A percentile compares a stretch with the other conserved stretches of the same genome.
These are phyloP conservation scores for Caradrina clavipalpis DNA, from an alignment of 2,888 invertebrate genomes.

Conservation along the genomic window DNA sequence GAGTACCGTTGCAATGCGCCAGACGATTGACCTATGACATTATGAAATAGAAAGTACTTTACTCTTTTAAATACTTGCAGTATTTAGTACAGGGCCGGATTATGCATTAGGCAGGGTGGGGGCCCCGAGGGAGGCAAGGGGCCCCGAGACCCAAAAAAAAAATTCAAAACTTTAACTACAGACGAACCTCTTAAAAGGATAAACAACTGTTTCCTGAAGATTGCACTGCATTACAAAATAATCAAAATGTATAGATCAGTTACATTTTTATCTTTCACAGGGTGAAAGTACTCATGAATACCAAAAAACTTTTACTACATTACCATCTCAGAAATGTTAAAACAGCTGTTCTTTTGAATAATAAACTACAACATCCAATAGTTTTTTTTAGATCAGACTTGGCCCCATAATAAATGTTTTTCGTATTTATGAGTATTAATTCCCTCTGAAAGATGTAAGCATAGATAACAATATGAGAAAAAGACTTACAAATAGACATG, in stretches of 20 bases:
- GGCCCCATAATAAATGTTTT: background rate
- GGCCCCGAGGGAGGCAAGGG: too few species aligned
- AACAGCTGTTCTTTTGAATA: too few species aligned
- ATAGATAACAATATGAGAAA: background rate
- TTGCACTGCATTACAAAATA: too few species aligned
- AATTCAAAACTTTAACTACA: too few species aligned
- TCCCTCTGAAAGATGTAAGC: background rate
- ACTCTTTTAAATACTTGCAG: constrained; percentile 38
- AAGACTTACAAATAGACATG: background rate
- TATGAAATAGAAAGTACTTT: constrained; percentile 57
- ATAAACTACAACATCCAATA: background rate
- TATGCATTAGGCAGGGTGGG: too few species aligned
- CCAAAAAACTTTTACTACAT: too few species aligned
- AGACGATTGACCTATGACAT: constrained; percentile 53
- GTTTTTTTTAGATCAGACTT: background rate
- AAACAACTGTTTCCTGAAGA: too few species aligned
- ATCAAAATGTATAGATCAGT: too few species aligned
- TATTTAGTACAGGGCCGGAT: background rate
- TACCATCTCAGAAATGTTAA: too few species aligned
- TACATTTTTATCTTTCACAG: background rate
- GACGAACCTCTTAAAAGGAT: too few species aligned
- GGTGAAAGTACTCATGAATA: too few species aligned
- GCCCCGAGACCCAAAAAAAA: too few species aligned
- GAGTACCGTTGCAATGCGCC: constrained; percentile 26
- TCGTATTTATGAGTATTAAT: background rate